Conservation (phyloP, 2,888 invertebrate species). For the Drosophila setosimentum region DNA sequence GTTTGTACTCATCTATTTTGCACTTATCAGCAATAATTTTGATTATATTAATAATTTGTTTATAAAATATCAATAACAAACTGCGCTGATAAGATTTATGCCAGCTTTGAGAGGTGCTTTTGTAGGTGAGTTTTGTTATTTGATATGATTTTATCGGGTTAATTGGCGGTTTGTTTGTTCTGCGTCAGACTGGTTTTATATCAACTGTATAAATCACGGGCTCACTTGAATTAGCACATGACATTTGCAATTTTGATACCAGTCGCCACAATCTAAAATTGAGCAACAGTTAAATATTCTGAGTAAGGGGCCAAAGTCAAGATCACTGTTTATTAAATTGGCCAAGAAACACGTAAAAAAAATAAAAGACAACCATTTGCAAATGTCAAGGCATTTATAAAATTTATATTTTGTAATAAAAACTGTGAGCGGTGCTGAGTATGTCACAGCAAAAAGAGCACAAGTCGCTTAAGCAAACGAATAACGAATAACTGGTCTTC, state of each 20-base stretch:
- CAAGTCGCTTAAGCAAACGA: conserved; percentile 17
- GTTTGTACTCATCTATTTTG: conserved; percentile 2
- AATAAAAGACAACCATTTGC: conserved; percentile 20
- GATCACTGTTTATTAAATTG: conserved; percentile 12
- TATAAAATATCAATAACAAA: conserved; percentile 29
- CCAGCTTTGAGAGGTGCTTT: background rate
- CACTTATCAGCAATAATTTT: conserved; percentile 18
- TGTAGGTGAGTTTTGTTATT: conserved; percentile 24
- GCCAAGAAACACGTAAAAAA: conserved; percentile 35
- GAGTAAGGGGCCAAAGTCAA: conserved; percentile 46
- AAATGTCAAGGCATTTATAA: conserved; percentile 56
- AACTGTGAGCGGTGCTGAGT: conserved; percentile 32
- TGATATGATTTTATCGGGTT: conserved; percentile 11
- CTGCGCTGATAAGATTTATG: conserved; percentile 34
- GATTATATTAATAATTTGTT: conserved; percentile 8
- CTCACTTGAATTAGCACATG: conserved; percentile 29
- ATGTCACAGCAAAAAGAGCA: conserved; percentile 19
- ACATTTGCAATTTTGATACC: conserved; percentile 27
- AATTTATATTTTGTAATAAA: conserved; percentile 18
- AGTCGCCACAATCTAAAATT: conserved; percentile 24
- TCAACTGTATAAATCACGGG: conserved; percentile 35
- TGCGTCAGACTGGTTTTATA: conserved; percentile 18
- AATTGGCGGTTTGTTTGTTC: background rate
- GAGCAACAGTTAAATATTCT: conserved; percentile 3
- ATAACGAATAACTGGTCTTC: conserved; percentile 35